Conservation (phyloP, 2,797 vertebrate genomes). For the Cygnus olor region DNA sequence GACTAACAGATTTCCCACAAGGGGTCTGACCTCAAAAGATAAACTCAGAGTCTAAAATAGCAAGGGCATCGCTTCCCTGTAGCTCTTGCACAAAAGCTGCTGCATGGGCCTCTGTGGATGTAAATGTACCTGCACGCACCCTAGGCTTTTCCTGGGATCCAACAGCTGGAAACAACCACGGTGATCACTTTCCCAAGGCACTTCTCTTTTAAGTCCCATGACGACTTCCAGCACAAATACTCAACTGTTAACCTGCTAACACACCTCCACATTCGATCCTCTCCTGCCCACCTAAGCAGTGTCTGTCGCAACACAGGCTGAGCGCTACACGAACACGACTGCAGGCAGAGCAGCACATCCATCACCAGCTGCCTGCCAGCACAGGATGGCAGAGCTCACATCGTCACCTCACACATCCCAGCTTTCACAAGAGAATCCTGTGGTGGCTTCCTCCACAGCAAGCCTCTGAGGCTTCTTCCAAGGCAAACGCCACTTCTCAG, state of each 20-base stretch:
- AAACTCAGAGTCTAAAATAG: not conserved
- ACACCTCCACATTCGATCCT: not conserved
- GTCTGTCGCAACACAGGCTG: too few relatives aligned
- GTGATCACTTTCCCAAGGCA: not conserved
- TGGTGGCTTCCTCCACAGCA: not conserved
- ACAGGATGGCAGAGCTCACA: not conserved
- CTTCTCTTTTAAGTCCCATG: too few relatives aligned
- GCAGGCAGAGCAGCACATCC: not conserved
- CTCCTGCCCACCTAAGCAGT: not conserved
- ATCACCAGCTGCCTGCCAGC: not conserved
- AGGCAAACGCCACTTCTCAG: accelerated
- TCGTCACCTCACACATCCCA: too few relatives aligned
- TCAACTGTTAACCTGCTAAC: not conserved
- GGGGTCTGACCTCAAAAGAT: not conserved
- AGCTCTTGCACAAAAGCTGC: not conserved
- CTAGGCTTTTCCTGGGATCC: not conserved
- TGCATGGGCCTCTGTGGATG: too few relatives aligned
- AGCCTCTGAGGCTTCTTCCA: not conserved
- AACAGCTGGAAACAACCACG: not conserved
- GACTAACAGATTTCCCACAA: too few relatives aligned
- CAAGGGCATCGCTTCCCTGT: not conserved
- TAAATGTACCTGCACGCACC: too few relatives aligned
- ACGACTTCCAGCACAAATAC: not conserved
- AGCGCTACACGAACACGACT: not conserved
- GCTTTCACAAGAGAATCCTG: not conserved